A percentile compares a stretch with the other conserved stretches of the same genome.
phyloP scores from a whole-genome alignment of 2,797 vertebrate species.

The Coregonus suidteri region DNA sequence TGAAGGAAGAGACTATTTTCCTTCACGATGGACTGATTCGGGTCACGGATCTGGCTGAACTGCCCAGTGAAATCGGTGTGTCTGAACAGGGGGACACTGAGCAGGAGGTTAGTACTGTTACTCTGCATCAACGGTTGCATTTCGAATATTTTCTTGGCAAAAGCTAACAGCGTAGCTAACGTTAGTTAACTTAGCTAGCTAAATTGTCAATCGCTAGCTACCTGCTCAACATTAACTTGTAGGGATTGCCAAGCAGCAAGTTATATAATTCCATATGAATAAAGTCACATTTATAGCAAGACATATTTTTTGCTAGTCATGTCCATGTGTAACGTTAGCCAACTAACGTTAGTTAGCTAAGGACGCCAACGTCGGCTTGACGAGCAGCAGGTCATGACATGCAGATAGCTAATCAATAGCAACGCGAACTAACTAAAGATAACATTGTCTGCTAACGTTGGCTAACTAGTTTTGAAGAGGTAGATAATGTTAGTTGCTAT shows the following conservation, averaged over 20 bases:
- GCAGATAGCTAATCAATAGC: no score
- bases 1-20: constrained; percentile 99
- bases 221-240: no score
- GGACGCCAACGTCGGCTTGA: neutral
- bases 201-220: neutral
- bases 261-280: neutral
- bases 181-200: neutral
- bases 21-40: constrained; percentile 98
- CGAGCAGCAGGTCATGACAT: neutral
- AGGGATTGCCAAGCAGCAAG: no score
- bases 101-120: constrained; percentile 85
- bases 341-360: neutral
- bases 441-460: neutral
- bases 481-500: neutral
- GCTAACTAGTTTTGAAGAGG: no score
- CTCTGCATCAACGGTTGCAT: constrained; percentile 2
- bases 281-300: neutral
- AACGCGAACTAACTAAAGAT: no score
- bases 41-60: constrained; percentile 95
- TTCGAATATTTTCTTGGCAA: neutral
- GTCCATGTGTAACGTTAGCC: neutral
- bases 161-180: neutral
- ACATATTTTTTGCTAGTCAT: neutral
- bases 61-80: constrained; percentile 94
- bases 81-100: constrained; percentile 93